phyloP scores from a whole-genome alignment of 2,113 vertebrate genomes.

The Petaurus breviceps region DNA sequence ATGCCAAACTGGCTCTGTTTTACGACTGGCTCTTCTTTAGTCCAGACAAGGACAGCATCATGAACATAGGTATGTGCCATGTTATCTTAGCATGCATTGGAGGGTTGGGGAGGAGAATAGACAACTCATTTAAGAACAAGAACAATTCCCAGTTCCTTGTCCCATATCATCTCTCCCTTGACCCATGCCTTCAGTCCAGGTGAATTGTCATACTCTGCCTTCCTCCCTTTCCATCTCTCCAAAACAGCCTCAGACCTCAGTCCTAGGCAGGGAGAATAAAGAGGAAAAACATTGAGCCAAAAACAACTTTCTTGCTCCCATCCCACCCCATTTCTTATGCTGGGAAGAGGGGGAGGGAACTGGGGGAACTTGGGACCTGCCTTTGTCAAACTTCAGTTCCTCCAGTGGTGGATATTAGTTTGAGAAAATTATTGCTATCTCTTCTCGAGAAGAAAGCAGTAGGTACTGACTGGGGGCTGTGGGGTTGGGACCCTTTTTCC shows the following conservation, averaged over 20 bases:
- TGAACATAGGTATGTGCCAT: conserved; percentile 93
- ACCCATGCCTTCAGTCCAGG: conserved; percentile 53
- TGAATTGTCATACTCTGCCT: background rate
- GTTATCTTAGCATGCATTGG: background rate
- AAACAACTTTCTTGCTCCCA: background rate
- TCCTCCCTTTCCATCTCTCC: background rate
- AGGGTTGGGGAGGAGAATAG: background rate
- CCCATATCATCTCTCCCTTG: conserved; percentile 43
- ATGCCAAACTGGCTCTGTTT: conserved; percentile 97
- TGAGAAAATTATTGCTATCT: background rate
- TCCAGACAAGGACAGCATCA: conserved; percentile 99
- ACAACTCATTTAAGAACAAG: conserved; percentile 36
- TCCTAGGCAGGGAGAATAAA: background rate
- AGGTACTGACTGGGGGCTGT: background rate
- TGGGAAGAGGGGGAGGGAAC: background rate
- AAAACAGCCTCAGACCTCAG: background rate
- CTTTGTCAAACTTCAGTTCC: background rate
- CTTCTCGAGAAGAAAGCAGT: background rate
- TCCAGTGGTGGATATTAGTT: background rate
- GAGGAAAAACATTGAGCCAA: background rate
- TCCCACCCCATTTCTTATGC: background rate
- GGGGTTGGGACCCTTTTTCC: background rate
- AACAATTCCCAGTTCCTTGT: conserved; percentile 36
- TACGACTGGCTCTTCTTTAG: conserved; percentile 99
- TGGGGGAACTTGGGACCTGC: background rate